phyloP scores from a whole-genome alignment of 2,797 vertebrate genomes.

The Eupleurogrammus muticus region DNA sequence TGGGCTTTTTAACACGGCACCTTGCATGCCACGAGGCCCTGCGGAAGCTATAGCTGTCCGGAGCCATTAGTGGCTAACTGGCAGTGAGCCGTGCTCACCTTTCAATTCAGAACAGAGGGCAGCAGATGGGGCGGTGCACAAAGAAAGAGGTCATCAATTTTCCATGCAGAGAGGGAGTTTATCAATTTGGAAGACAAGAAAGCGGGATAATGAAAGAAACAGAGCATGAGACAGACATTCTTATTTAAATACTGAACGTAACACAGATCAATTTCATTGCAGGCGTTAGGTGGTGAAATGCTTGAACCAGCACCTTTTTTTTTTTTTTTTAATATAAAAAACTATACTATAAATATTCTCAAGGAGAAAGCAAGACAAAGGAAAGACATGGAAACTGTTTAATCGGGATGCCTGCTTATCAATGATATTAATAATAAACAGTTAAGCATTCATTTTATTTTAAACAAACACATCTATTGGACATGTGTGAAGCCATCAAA shows the following conservation, averaged over 20 bases:
- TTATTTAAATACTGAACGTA: constrained; percentile 58
- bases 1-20: constrained; percentile 77
- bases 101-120: constrained; percentile 62
- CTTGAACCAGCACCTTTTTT: constrained; percentile 64
- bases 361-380: constrained; percentile 32
- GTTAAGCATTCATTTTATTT: constrained; percentile 12
- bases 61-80: constrained; percentile 75
- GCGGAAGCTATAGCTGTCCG: constrained; percentile 65
- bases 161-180: constrained; percentile 64
- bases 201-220: constrained; percentile 42
- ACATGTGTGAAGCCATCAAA: too few species aligned
- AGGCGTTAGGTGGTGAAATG: constrained; percentile 53
- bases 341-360: constrained; percentile 67
- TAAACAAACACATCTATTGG: constrained; percentile 6
- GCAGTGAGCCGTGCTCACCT: constrained; percentile 63
- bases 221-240: constrained; percentile 49
- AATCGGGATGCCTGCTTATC: not conserved
- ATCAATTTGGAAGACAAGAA: constrained; percentile 46
- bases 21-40: constrained; percentile 70
- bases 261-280: constrained; percentile 70
- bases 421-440: not conserved
- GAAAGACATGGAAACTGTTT: constrained; percentile 26
- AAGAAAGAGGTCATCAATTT: constrained; percentile 68
- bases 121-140: constrained; percentile 45
- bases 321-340: too few species aligned